Conservation (phyloP, 2,797 vertebrate genomes). For the Semaprochilodus insignis region DNA sequence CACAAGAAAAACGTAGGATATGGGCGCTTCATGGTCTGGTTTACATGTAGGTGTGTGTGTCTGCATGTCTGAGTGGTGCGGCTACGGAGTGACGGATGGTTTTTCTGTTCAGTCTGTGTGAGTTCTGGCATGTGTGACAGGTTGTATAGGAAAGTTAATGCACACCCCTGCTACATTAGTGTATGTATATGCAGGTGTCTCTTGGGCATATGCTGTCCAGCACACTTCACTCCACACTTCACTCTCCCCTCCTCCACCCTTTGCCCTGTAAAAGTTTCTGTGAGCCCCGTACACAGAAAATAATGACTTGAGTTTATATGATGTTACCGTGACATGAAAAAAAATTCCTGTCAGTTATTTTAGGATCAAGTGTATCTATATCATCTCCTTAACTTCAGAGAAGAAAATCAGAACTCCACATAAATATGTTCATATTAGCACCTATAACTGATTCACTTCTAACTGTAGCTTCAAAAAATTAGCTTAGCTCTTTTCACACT, state of each 20-base stretch:
- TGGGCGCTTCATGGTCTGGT: slow-evolving; percentile 7
- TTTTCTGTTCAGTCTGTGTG: slow-evolving; percentile 23
- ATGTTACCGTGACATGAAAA: not conserved
- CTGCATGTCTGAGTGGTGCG: slow-evolving; percentile 16
- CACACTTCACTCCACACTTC: slow-evolving; percentile 3
- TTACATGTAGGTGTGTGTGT: slow-evolving; percentile 28
- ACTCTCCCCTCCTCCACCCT: not conserved
- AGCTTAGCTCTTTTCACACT: too few species aligned
- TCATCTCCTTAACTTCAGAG: too few species aligned
- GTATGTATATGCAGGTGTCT: slow-evolving; percentile 20
- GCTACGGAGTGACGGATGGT: slow-evolving; percentile 56
- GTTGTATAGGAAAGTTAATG: slow-evolving; percentile 58
- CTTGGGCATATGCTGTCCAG: slow-evolving; percentile 14
- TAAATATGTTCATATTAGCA: too few species aligned
- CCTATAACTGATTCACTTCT: too few species aligned
- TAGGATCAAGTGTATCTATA: too few species aligned
- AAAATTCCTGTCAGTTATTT: too few species aligned
- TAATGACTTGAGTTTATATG: not conserved
- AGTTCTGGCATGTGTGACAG: slow-evolving; percentile 44
- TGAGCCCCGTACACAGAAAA: not conserved
- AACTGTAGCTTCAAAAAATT: too few species aligned
- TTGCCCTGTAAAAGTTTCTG: not conserved
- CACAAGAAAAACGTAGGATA: too few species aligned
- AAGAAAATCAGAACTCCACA: too few species aligned
- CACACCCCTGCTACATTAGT: slow-evolving; percentile 18